Evolutionary conservation across 37 sponge, comb jelly and placozoan genomes (phyloP), one percentile per base, ranked within the genome.

Genomic region (Tethya wilhelma): DNA sequence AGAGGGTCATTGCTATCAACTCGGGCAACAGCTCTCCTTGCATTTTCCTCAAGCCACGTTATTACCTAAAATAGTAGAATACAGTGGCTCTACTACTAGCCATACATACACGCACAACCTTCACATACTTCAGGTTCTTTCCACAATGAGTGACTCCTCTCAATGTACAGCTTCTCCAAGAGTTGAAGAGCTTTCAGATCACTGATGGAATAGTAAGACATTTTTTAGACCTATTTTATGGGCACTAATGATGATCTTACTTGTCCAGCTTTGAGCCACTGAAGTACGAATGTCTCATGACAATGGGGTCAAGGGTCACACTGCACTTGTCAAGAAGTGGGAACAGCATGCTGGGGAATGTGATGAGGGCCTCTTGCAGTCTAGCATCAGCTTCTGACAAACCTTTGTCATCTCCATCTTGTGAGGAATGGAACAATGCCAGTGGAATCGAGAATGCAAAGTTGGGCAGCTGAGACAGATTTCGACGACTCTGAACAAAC

Each of bases 401-500:
- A 37, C 28, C 41, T n/a, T 23, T 30, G 40, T 41, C 66, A 37
- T 38, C 41, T n/a, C 26, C 41, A 60, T 41, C 66, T 29, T 30
- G 55, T 38, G 66, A 66, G 5, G 56, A 53, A 68, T 91, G 82
- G 73, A 94, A 94, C 64, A 81, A 59, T 33, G 97, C 96, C 70
- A 97, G 81, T n/a, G 97, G 81, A 41, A 89, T 42, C 4, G 97
- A 94, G 45, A 93, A 89, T 14, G 97, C 90, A 79, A 90, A 91
- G 73, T 97, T 97, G 8, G 97, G 97, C 0, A 97, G 87, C 78
- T 94, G 90, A 43, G 85, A 85, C 1, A 97, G 78, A 60, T 92
- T 97, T 41, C 83, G 83, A 7, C 33, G 14, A 2, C 63, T 17
- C 95, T 95, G 62, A 9, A 74, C 45, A 71, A 45, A 71, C 72